A percentile compares a stretch with the other conserved stretches of the same genome.
These are phyloP conservation scores for Aphelenchoides avenae DNA, from an alignment of 1,140 invertebrate genomes.

Conservation along the genomic window DNA sequence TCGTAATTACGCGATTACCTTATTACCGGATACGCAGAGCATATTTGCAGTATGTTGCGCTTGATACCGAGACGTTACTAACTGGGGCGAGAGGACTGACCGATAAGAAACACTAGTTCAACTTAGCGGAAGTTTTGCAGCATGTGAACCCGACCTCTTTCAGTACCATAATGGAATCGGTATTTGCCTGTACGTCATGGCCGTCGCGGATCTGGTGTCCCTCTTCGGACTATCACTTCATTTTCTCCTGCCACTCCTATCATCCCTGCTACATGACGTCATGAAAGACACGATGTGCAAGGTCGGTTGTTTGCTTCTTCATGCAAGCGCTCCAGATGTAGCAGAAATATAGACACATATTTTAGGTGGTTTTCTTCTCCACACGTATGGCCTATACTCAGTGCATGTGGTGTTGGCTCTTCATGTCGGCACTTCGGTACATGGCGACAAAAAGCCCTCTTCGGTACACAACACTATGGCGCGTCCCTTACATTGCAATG, in stretches of 20 bases:
- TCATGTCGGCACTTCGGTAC: conserved; percentile 36
- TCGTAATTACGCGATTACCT: not conserved
- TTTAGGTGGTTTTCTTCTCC: conserved; percentile 24
- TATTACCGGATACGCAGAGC: not conserved
- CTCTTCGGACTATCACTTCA: conserved; percentile 18
- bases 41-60: not conserved
- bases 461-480: conserved; percentile 38
- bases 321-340: not conserved
- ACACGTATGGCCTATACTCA: conserved; percentile 31
- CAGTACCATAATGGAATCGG: conserved; percentile 37
- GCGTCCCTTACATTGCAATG: conserved; percentile 26
- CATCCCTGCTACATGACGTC: not conserved
- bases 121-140: conserved; percentile 5
- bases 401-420: conserved; percentile 34
- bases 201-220: conserved; percentile 22
- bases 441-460: conserved; percentile 30
- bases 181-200: conserved; percentile 28
- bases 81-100: conserved; percentile 5
- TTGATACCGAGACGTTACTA: not conserved
- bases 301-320: conserved; percentile 7
- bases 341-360: conserved; percentile 1
- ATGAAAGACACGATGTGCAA: conserved; percentile 12
- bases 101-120: conserved; percentile 13
- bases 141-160: conserved; percentile 18
- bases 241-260: conserved; percentile 6